Percentiles rank a stretch among this genome's conserved stretches.
Conservation (phyloP, 2,888 invertebrate genomes). For the Erebia palarica region DNA sequence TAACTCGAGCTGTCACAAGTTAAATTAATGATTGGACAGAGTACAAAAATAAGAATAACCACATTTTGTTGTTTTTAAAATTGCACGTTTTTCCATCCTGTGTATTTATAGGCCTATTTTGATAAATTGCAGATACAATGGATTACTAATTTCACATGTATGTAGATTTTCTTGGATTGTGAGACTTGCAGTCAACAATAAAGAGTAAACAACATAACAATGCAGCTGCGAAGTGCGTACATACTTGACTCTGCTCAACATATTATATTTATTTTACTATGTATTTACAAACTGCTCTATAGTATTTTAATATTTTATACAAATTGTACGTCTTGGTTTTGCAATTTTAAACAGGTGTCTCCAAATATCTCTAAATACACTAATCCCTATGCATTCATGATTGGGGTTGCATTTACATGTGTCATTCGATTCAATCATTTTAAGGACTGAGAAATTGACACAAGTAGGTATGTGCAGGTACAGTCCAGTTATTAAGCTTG, state of each 20-base stretch:
- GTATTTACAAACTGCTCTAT: slow-evolving; percentile 33
- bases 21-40: too few relatives aligned
- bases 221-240: slow-evolving; percentile 29
- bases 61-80: too few relatives aligned
- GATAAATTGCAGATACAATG: too few relatives aligned
- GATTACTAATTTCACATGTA: not conserved
- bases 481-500: too few relatives aligned
- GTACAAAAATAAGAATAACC: too few relatives aligned
- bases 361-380: not conserved
- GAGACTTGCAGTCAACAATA: slow-evolving; percentile 8
- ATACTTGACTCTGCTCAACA: slow-evolving; percentile 37
- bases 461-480: too few relatives aligned
- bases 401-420: not conserved
- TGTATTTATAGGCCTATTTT: too few relatives aligned
- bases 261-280: slow-evolving; percentile 13
- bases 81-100: too few relatives aligned
- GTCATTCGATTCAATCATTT: too few relatives aligned
- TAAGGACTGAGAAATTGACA: too few relatives aligned
- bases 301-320: slow-evolving; percentile 35
- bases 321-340: slow-evolving; percentile 31
- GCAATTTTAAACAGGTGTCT: slow-evolving; percentile 12
- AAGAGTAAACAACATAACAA: slow-evolving; percentile 3
- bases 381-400: not conserved
- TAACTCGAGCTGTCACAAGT: too few relatives aligned
- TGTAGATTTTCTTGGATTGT: slow-evolving; percentile 6